Conservation (phyloP, 1,140 invertebrate genomes). For the Campodea augens region DNA sequence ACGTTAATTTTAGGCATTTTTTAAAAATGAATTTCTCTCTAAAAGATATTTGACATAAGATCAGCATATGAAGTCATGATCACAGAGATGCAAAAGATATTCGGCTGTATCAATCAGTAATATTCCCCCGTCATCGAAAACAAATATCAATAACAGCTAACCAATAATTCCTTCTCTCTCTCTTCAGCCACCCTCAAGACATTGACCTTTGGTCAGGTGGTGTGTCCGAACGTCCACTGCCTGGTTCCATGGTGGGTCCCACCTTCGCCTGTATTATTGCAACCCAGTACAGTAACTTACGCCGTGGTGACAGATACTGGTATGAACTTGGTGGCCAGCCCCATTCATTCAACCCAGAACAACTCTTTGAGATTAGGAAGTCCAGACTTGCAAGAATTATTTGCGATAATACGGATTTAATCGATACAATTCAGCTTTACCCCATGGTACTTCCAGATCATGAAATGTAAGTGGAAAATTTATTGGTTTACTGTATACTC, state of each 20-base stretch:
- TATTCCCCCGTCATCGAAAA: no score
- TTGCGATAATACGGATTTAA: constrained; percentile 86
- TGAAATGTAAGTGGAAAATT: constrained; percentile 50
- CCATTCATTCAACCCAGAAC: constrained; percentile 73
- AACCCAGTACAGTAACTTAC: constrained; percentile 80
- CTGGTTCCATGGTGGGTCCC: constrained; percentile 76
- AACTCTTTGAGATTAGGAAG: constrained; percentile 78
- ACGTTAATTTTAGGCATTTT: no score
- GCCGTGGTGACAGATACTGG: constrained; percentile 89
- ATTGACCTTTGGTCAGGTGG: constrained; percentile 86
- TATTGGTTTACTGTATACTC: no score
- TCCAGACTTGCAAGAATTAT: constrained; percentile 65
- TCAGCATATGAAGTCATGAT: no score
- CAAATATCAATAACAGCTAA: no score
- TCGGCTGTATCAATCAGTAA: no score
- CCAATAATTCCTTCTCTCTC: no score
- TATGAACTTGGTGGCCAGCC: constrained; percentile 83
- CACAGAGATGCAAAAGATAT: no score
- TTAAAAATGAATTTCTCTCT: no score
- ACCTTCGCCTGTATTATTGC: constrained; percentile 92
- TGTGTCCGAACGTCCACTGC: constrained; percentile 67
- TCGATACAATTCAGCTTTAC: constrained; percentile 80
- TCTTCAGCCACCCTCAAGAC: constrained; percentile 52
- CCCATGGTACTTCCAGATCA: constrained; percentile 82
- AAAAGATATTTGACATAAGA: no score